Evolutionary conservation across 2,888 invertebrate species (phyloP), one percentile per base, ranked within the genome.

Genomic region (Brenthis daphne): DNA sequence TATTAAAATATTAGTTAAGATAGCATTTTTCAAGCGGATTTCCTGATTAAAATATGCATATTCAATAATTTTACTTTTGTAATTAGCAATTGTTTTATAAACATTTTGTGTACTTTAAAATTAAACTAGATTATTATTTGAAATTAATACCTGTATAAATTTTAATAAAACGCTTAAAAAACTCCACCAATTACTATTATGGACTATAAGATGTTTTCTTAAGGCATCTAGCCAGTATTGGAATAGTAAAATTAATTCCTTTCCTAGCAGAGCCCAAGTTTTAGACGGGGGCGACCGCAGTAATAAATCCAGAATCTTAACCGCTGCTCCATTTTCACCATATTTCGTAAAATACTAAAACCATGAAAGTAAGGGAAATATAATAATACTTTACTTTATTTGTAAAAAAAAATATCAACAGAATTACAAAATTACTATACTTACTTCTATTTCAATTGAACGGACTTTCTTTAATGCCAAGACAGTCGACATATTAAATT

Each of bases 141-240:
- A 54, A 63, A 50, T 29, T 20, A 54, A 12, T 58, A 89, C 91
- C 80, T 83, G 82, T 24, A 89, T 79, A 73, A 86, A 87, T 50
- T 76, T 77, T 0, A 90, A 76, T 12, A 90, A 70, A 2, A 77
- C 43, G 53, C 81, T 83, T 55, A 89, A 67, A 76, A 90, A 90
- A 5, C 68, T 77, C 90, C 90, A 90, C 90, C 89, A 90, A 63
- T 80, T 76, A 2, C 64, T 71, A 65, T 79, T 84, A 56, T 85
- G 81, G 29, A 75, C 74, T 29, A 86, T 81, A 14, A 88, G 76
- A 72, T 87, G 83, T 68, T 85, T 87, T 43, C 84, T 80, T 12
- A 88, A 66, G 51, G 85, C 85, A 55, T 86, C 84, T 0, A 90
- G 76, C 90, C 90, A 90, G 75, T 85, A 90, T 66, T 86, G 82